Base-by-base conservation (phyloP, 1,140 invertebrate species). In the Neomicropteryx cornuta region DNA sequence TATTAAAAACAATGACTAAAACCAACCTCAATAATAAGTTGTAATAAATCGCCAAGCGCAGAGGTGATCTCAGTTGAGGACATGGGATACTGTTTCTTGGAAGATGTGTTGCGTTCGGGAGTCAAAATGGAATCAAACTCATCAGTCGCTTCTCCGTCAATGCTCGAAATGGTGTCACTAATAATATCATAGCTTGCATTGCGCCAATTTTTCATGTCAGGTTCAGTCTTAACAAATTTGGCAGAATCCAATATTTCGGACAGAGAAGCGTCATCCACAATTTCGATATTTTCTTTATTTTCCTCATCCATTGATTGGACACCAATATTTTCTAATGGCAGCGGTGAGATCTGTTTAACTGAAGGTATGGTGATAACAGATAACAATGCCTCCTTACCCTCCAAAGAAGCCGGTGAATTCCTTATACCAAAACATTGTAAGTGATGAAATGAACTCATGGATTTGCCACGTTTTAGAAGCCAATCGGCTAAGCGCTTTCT, bases 251-350 rank as follows among this genome's bases (percentile, higher is more conserved):
- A n/a, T n/a, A n/a, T 47, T 42, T 47, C 46, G 27, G 32, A 13
- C 16, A 42, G 42, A 2, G 46, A 47, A 32, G 43, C 41, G 33
- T 44, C 31, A 18, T 34, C 30, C 17, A 23, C 21, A 2, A 33
- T 41, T 27, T 56, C 49, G 18, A 50, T 41, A 47, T 64, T 64
- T 50, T 62, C 58, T 45, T 62, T 62, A 38, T 62, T 53, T 45
- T 60, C 56, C 27, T 58, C 51, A 37, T 47, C 43, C 18, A 45
- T 18, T 10, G 18, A 11, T 20, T 24, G n/a, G 10, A 34, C 19
- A 33, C n/a, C 3, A 20, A 32, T 16, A 13, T 23, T n/a, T 3
- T 24, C 27, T n/a, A n/a, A n/a, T n/a, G n/a, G n/a, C n/a, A n/a
- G n/a, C n/a, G n/a, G n/a, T n/a, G n/a, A n/a, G n/a, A n/a, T n/a